Base-by-base conservation (phyloP, 2,113 vertebrate genomes). In the Pheucticus melanocephalus region DNA sequence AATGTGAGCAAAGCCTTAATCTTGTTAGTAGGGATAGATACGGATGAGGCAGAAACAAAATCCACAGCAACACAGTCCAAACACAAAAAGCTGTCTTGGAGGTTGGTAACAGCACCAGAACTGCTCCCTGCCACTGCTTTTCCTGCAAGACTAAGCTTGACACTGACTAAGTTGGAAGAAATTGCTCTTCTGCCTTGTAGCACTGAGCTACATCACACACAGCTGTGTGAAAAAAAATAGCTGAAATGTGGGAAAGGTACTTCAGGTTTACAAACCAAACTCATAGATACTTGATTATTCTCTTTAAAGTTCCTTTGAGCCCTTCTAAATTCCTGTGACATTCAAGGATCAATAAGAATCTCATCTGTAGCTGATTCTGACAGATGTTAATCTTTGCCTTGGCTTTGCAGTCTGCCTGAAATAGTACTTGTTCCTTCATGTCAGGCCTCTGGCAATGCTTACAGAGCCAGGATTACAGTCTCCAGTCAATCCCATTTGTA, bases 361-460 rank as follows among this genome's bases (percentile, higher is more conserved):
- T 84, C 56, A 61, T 82, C 75, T 57, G 66, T 51, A 70, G 89
- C 78, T 65, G 92, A 30, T 79, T 50, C 81, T 66, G 61, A 85
- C 64, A 70, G 89, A 64, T 95, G 40, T 84, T 95, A 92, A 94
- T 94, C 83, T 94, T 77, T 71, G 53, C 91, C 45, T 94, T 94
- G 91, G 70, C 82, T 95, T 90, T 92, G 78, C 78, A 76, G 57
- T 11, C 45, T 61, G 73, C 78, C 63, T 71, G 84, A 73, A 89
- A 72, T 53, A 66, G 73, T 64, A 59, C 89, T 94, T 91, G 86
- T 95, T 96, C 86, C 91, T 92, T 90, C 90, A 88, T 79, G 78
- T 86, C 66, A 79, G 66, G 78, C 94, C 89, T 91, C 89, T 91
- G 93, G 94, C 87, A 89, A 33, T 87, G 86, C 91, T 92, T 61